Base-by-base conservation (phyloP, 2,113 vertebrate species). In the Lepidothrix coronata region DNA sequence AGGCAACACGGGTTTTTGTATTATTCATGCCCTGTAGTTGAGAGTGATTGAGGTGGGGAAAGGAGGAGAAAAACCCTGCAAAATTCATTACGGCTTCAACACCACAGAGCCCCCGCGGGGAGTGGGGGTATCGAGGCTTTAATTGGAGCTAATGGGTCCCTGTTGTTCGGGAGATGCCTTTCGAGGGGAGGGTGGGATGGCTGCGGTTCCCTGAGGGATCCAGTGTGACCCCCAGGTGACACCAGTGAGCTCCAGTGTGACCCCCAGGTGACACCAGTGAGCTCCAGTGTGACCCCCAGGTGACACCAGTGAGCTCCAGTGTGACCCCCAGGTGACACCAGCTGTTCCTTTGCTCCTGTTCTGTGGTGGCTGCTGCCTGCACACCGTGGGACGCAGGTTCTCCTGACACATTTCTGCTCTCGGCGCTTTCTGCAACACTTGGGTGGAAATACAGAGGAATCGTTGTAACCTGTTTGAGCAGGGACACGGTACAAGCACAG, bases 21-120 rank as follows among this genome's bases (percentile, higher is more conserved):
- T 96, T 96, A 96, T 97, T 96, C 91, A 89, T 97, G 89, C 49
- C 84, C 87, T 6, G 43, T 71, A 68, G 51, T 43, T 79, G 67
- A 75, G 88, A 72, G 78, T 58, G 94, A 85, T 68, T 85, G 96
- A 93, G 95, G 71, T 78, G 85, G 77, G 87, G 41, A 51, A 35
- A 46, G 88, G 76, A 75, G 51, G 41, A 75, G 54, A 41, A 87
- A 80, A 95, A 41, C 48, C 44, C 44, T 72, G 73, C 52, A 49
- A 87, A 91, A 92, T 87, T 82, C 80, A 78, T 91, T 52, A 21
- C 2, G 6, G 80, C 35, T 89, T 37, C 76, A 15, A 3, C 39
- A 9, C 19, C 39, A 8, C 33, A 11, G 80, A 48, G 37, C 80
- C 80, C 80, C 39, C 18, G 0, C 0, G 13, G 80, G 91, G 91